A percentile compares a stretch with the other conserved stretches of the same genome.
Conservation (phyloP, 1,140 invertebrate genomes). For the Bacillus rossius region DNA sequence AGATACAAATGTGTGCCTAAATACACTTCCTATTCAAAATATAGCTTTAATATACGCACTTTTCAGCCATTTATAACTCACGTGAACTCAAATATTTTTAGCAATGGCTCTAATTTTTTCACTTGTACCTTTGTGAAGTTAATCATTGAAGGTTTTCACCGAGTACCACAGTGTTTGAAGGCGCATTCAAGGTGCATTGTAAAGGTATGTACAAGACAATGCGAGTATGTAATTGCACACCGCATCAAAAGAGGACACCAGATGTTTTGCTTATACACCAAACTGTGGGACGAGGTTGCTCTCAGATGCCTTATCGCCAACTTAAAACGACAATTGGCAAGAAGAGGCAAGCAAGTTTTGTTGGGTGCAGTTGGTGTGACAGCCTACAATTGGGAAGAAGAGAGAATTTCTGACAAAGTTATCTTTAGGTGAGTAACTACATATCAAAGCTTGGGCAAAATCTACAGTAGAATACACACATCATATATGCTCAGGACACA, state of each 20-base stretch:
- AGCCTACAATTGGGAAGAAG: conserved; percentile 49
- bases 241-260: conserved; percentile 53
- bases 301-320: conserved; percentile 48
- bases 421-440: conserved; percentile 40
- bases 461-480: no score
- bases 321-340: conserved; percentile 41
- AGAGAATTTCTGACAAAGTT: conserved; percentile 47
- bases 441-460: no score
- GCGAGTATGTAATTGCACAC: conserved; percentile 57
- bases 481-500: no score
- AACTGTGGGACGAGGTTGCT: conserved; percentile 53
- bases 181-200: conserved; percentile 43
- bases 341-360: conserved; percentile 42
- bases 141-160: neutral
- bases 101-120: no score
- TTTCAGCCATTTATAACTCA: no score
- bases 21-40: no score
- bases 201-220: conserved; percentile 51
- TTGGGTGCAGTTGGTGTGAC: conserved; percentile 40
- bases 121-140: no score
- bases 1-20: no score
- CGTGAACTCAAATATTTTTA: no score
- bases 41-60: no score
- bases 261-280: conserved; percentile 53
- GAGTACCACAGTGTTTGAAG: conserved; percentile 24